A percentile compares a stretch with the other conserved stretches of the same genome.
Conservation (phyloP, 1,140 invertebrate species). For the Drosophila yakuba region DNA sequence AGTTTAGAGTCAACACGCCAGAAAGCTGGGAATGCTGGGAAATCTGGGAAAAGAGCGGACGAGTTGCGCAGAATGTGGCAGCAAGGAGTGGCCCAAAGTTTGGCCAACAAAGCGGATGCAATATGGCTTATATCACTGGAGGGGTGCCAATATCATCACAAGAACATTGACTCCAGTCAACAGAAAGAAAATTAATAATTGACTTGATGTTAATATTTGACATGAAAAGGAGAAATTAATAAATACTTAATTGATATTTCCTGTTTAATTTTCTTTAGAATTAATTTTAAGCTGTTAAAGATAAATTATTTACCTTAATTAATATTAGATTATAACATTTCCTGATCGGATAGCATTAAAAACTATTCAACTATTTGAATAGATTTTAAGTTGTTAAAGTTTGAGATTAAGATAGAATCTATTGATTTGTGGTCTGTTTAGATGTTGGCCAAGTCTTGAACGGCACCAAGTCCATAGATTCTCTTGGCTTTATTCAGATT, state of each 20-base stretch:
- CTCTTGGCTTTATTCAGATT: slow-evolving; percentile 33
- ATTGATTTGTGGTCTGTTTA: neutral
- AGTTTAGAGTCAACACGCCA: slow-evolving; percentile 39
- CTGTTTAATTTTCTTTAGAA: no score
- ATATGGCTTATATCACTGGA: slow-evolving; percentile 24
- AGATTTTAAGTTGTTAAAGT: no score
- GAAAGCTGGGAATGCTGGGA: slow-evolving; percentile 10
- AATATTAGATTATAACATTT: no score
- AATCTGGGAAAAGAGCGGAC: slow-evolving; percentile 2
- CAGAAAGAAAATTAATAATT: neutral
- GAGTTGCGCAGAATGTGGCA: slow-evolving; percentile 4
- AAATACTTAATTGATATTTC: no score
- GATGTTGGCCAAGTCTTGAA: slow-evolving; percentile 3
- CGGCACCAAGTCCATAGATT: slow-evolving; percentile 8
- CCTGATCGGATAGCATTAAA: no score
- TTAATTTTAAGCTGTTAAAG: no score
- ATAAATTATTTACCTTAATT: no score
- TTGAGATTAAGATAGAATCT: no score
- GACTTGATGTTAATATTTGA: neutral
- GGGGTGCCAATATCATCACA: neutral
- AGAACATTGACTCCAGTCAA: slow-evolving; percentile 3
- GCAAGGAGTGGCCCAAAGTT: slow-evolving; percentile 9
- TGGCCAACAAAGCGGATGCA: slow-evolving; percentile 57
- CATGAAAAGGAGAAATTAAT: no score
- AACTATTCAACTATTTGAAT: no score